Evolutionary conservation across 1,140 invertebrate species (phyloP), one percentile per base, ranked within the genome.

Genomic region (Drosophila nasuta): DNA sequence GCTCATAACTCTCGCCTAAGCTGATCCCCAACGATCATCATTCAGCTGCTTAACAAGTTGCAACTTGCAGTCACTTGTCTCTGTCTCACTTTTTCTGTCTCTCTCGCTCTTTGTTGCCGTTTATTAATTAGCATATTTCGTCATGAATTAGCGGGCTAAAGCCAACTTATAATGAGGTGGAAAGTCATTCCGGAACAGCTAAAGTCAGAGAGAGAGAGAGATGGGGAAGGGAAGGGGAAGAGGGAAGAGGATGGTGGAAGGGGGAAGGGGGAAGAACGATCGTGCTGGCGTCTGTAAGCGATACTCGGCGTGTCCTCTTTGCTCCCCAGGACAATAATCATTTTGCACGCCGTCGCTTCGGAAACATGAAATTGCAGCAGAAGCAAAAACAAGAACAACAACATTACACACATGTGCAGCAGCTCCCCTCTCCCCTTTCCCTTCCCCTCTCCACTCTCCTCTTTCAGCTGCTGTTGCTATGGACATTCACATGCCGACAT

Each of bases 41-140:
- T 25, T 58, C 15, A 60, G 51, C 51, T 43, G 63, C 62, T 54
- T 56, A 52, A 65, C 51, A 52, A 65, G 63, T 41, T 54, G 51
- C 51, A 54, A 33, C 20, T 33, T 45, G 33, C 51, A 64, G 11
- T 20, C 4, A 10, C 38, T 43, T 13, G 28, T 49, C 13, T 1
- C 48, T 45, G 11, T 30, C 45, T 10, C 57, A 3, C 43, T 45
- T n/a, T 10, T 3, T 25, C 20, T n/a, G 10, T 17, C 43, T 33
- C 35, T 11, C 3, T 43, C 7, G 30, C 30, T 10, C 49, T 45
- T 25, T 48, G 7, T 48, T 30, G 52, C 59, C 63, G 67, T 64
- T 65, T 85, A 73, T 81, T 86, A 86, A 86, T 86, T 85, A 85
- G 74, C 81, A 81, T 85, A 85, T 86, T 86, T 86, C 62, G 75